Percentiles rank a stretch among this genome's conserved stretches.
These are phyloP conservation scores for Cryptotis parvus DNA, from an alignment of 2,113 vertebrate species.

Conservation along the genomic window DNA sequence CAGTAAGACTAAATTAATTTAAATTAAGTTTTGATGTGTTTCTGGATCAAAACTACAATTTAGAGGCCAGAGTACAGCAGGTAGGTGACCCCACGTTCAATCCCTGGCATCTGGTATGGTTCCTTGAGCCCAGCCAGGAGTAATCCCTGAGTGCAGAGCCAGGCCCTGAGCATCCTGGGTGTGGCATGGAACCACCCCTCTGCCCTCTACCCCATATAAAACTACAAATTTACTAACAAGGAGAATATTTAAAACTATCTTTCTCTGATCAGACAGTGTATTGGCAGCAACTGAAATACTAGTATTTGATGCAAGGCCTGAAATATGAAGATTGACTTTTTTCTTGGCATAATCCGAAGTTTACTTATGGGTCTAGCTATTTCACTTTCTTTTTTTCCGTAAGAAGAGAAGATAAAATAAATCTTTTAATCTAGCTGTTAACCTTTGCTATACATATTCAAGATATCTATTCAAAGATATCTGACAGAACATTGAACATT, in stretches of 20 bases:
- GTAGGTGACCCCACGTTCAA: not conserved
- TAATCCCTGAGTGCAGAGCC: too few species aligned
- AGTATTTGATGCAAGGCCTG: not conserved
- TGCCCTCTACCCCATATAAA: too few species aligned
- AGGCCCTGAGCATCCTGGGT: too few species aligned
- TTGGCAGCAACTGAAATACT: conserved; percentile 1
- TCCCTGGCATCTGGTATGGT: too few species aligned
- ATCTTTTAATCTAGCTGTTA: conserved; percentile 23
- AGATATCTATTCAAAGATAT: conserved; percentile 10
- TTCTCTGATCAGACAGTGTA: not conserved
- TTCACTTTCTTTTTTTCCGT: not conserved
- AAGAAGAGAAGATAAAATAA: not conserved
- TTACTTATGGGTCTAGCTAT: not conserved
- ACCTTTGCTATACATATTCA: not conserved
- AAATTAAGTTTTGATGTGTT: conserved; percentile 39
- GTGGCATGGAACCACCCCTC: too few species aligned
- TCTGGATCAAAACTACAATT: not conserved
- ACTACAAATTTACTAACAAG: too few species aligned
- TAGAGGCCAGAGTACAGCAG: not conserved
- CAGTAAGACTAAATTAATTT: conserved; percentile 82
- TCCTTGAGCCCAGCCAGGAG: too few species aligned
- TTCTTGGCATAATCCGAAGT: not conserved
- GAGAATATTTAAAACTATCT: too few species aligned
- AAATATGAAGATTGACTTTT: not conserved
- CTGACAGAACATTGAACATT: not conserved